Conservation (phyloP, 2,113 vertebrate genomes). For the Lasiurus cinereus region DNA sequence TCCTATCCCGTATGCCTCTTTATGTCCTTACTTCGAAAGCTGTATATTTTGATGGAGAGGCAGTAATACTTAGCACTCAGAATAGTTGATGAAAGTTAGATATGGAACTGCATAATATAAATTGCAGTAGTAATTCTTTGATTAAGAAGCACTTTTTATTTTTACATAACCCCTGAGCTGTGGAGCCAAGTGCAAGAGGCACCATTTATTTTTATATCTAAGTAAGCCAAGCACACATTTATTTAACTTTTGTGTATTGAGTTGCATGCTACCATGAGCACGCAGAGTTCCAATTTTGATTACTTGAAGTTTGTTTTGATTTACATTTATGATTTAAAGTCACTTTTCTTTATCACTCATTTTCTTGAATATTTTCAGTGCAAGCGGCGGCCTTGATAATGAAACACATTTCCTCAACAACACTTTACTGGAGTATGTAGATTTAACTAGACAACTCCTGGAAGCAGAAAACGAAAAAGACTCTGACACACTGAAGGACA, state of each 20-base stretch:
- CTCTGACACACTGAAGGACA: constrained; percentile 97
- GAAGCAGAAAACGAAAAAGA: constrained; percentile 99
- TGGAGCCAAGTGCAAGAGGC: neutral
- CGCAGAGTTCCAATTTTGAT: constrained; percentile 18
- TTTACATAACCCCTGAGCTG: neutral
- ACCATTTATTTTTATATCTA: constrained; percentile 3
- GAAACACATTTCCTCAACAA: constrained; percentile 99
- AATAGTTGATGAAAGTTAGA: constrained; percentile 23
- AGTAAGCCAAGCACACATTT: neutral
- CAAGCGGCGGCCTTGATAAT: constrained; percentile 97
- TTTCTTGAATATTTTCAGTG: constrained; percentile 87
- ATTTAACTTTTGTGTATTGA: neutral
- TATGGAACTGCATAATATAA: neutral
- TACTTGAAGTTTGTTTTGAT: neutral
- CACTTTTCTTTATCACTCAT: neutral
- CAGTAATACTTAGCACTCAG: neutral
- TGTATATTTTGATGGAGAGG: neutral
- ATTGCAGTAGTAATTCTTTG: neutral
- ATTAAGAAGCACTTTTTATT: neutral
- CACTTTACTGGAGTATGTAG: constrained; percentile 97
- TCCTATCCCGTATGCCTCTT: neutral
- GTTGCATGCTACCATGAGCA: neutral
- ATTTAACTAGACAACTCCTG: constrained; percentile 97
- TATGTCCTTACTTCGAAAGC: neutral
- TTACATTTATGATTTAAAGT: neutral